A percentile compares a stretch with the other conserved stretches of the same genome.
phyloP scores from a whole-genome alignment of 2,113 vertebrate species.

The Chauna torquata region DNA sequence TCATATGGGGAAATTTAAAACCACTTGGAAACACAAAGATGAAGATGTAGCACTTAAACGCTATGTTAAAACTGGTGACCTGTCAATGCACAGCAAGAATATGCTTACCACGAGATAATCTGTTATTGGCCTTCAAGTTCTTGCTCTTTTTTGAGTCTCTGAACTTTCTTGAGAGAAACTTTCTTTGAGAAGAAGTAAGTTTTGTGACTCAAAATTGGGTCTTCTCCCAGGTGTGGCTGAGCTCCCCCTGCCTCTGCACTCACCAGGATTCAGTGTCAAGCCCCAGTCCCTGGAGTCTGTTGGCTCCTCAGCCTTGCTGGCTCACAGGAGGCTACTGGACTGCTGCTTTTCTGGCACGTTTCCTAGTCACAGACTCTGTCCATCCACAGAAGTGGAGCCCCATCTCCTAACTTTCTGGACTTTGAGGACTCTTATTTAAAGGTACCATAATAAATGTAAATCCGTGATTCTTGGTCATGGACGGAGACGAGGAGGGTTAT shows the following conservation, averaged over 20 bases:
- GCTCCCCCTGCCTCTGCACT: accelerated
- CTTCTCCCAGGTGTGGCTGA: background rate
- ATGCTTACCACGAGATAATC: background rate
- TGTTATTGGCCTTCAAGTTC: background rate
- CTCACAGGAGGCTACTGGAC: background rate
- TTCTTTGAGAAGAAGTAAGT: too few relatives aligned
- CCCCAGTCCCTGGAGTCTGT: background rate
- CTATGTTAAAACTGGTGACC: background rate
- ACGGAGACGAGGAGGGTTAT: background rate
- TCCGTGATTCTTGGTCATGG: background rate
- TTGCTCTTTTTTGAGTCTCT: background rate
- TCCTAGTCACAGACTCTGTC: background rate
- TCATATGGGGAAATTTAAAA: background rate
- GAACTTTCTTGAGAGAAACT: too few relatives aligned
- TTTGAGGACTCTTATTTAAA: background rate
- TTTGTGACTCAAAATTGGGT: background rate
- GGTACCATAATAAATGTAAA: background rate
- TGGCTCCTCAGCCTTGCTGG: background rate
- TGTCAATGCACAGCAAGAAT: background rate
- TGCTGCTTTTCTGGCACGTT: background rate
- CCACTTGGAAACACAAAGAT: background rate
- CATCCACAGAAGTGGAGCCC: background rate
- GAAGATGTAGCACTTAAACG: background rate
- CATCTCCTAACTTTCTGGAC: background rate
- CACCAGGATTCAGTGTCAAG: background rate